Evolutionary conservation across 2,888 invertebrate species (phyloP), one percentile per base, ranked within the genome.

Genomic region (Drosophila macrospina): DNA sequence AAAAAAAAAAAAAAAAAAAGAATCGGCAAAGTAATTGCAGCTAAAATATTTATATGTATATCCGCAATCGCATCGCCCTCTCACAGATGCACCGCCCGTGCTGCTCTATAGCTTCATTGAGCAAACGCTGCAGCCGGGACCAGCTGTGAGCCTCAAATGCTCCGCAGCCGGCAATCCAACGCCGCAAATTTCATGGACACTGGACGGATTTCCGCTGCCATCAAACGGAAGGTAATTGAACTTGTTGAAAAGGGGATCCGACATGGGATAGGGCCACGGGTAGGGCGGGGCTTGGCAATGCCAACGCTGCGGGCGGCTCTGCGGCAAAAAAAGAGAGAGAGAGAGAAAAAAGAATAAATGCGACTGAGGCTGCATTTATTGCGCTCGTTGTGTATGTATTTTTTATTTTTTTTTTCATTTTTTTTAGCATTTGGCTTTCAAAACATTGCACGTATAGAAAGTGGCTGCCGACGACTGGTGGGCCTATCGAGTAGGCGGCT

Each of bases 131-230:
- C 96, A 96, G 86, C 95, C 95, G 7, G 96, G 96, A 52, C 96
- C 96, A 55, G 94, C 95, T 69, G 95, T 96, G 78, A 95, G 96
- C 68, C 93, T 96, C 76, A 95, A 95, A 92, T 97, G 96, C 90
- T 95, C 95, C 74, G 95, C 95, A 79, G 94, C 95, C 80, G 95
- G 95, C 80, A 95, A 96, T 93, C 97, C 97, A 66, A 95, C 95
- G 70, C 96, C 97, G 51, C 94, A 95, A 91, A 95, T 97, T 90
- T 93, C 94, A 74, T 97, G 97, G 97, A 94, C 94, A 74, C 93
- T 96, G 86, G 96, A 96, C 91, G 96, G 95, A 79, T 95, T 95
- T 92, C 93, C 95, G 80, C 93, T 96, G 83, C 95, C 95, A 84
- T 94, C 92, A 85, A 92, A 92, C 90, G 92, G 92, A 91, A 92